Base-by-base conservation (phyloP, 1,140 invertebrate species). In the Popillia japonica region DNA sequence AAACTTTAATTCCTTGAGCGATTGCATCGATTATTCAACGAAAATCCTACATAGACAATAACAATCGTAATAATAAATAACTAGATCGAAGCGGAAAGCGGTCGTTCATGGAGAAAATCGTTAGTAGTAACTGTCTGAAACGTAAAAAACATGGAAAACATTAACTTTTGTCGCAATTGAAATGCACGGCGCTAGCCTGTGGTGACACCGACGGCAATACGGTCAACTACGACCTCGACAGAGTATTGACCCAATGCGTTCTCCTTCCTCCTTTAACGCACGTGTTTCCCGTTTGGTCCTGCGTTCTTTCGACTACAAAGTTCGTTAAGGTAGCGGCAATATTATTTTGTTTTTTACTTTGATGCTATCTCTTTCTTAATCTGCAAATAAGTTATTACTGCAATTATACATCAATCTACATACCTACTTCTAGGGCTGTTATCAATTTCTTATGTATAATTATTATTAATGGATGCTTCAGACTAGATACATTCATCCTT, bases 161-260 rank as follows among this genome's bases (percentile, higher is more conserved):
- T 74, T 78, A 48, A 14, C 20, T 42, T 20, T 34, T 10, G 22
- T 27, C 20, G 75, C 27, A 68, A 68, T 64, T 68, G 61, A 68
- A 68, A 68, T 27, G 61, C 61, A 68, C 75, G 23, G 59, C 27
- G 44, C 78, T 78, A 81, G 74, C 78, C 79, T 77, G 77, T 84
- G 79, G 83, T 82, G 83, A 78, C 83, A 44, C 34, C 68, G 20
- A 40, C 79, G 82, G 79, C 73, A 77, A 68, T 68, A 59, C 74
- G 72, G 48, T 77, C 75, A 83, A 82, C 83, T 83, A 80, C 78
- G 61, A 76, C 22, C 48, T 59, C 14, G 73, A 17, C 61, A 20
- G 61, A 79, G 78, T 83, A 83, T 82, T 83, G 82, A 83, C 81
- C 82, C 79, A 78, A 41, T 75, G 73, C 72, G 72, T 77, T 75